These are phyloP conservation scores for Ostrea denselamellosa DNA, from an alignment of 1,140 invertebrate genomes.

Conservation along the genomic window DNA sequence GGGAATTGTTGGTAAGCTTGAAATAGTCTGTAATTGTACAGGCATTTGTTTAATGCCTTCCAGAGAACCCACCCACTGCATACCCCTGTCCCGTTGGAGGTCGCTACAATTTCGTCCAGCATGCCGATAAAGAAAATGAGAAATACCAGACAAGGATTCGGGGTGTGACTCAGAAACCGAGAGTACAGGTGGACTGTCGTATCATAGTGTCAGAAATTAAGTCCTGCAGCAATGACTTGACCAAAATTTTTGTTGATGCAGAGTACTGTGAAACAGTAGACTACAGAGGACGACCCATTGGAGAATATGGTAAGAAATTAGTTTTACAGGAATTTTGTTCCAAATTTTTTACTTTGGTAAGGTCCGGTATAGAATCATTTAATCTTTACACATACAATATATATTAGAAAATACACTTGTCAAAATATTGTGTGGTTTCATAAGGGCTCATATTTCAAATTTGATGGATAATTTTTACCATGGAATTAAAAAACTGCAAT, in stretches of 20 bases:
- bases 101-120: slow-evolving; percentile 95
- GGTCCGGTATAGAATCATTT: too few relatives aligned
- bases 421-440: too few relatives aligned
- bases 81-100: slow-evolving; percentile 97
- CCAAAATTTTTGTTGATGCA: slow-evolving; percentile 94
- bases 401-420: too few relatives aligned
- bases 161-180: slow-evolving; percentile 94
- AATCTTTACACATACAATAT: too few relatives aligned
- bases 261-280: slow-evolving; percentile 98
- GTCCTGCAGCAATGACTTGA: slow-evolving; percentile 90
- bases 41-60: slow-evolving; percentile 61
- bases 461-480: too few relatives aligned
- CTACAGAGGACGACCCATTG: slow-evolving; percentile 93
- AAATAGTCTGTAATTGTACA: too few relatives aligned
- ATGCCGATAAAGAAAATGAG: slow-evolving; percentile 85
- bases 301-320: slow-evolving; percentile 76
- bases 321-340: too few relatives aligned
- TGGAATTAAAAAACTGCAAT: too few relatives aligned
- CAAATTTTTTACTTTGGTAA: too few relatives aligned
- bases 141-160: slow-evolving; percentile 95
- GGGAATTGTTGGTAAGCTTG: too few relatives aligned
- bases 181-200: slow-evolving; percentile 95
- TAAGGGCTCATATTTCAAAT: too few relatives aligned
- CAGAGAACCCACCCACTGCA: slow-evolving; percentile 93
- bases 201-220: slow-evolving; percentile 94